Percentiles rank a stretch among this genome's conserved stretches.
Evolutionary conservation across 2,797 vertebrate species (phyloP).

Genomic region (Pempheris klunzingeri): DNA sequence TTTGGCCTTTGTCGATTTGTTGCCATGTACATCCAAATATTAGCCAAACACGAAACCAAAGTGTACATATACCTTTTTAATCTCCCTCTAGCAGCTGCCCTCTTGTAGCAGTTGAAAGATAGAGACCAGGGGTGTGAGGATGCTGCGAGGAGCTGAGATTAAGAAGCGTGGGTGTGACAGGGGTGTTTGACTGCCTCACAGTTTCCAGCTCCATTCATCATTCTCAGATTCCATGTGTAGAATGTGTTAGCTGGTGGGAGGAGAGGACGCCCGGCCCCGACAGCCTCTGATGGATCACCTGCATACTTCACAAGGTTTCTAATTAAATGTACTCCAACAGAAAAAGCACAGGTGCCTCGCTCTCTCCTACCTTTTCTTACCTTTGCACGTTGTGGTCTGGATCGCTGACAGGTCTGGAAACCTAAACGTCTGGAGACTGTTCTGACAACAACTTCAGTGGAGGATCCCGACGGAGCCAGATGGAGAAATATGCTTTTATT

Average conservation of each 20-base stretch:
- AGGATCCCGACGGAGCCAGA: background rate
- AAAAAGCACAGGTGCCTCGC: slow-evolving; percentile 22
- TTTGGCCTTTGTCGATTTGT: slow-evolving; percentile 22
- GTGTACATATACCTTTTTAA: slow-evolving; percentile 27
- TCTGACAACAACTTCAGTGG: slow-evolving; percentile 17
- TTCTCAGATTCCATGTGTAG: slow-evolving; percentile 62
- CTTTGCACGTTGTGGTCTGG: slow-evolving; percentile 5
- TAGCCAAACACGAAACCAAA: slow-evolving; percentile 27
- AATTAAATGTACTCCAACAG: slow-evolving; percentile 44
- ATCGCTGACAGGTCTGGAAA: slow-evolving; percentile 34
- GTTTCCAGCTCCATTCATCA: slow-evolving; percentile 68
- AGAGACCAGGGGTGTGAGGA: slow-evolving; percentile 40
- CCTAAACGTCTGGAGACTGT: slow-evolving; percentile 7
- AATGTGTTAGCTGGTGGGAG: slow-evolving; percentile 49
- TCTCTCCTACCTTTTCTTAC: background rate
- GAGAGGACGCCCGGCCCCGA: slow-evolving; percentile 14
- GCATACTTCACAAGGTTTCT: slow-evolving; percentile 57
- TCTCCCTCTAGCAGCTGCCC: slow-evolving; percentile 15
- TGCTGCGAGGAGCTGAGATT: slow-evolving; percentile 53
- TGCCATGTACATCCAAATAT: slow-evolving; percentile 46
- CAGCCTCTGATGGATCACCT: slow-evolving; percentile 67
- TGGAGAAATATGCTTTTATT: slow-evolving; percentile 33
- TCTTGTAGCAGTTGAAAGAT: slow-evolving; percentile 35
- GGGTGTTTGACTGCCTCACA: slow-evolving; percentile 44
- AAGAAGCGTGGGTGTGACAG: slow-evolving; percentile 46